phyloP scores from a whole-genome alignment of 2,888 invertebrate species.

The Stramonita haemastoma region DNA sequence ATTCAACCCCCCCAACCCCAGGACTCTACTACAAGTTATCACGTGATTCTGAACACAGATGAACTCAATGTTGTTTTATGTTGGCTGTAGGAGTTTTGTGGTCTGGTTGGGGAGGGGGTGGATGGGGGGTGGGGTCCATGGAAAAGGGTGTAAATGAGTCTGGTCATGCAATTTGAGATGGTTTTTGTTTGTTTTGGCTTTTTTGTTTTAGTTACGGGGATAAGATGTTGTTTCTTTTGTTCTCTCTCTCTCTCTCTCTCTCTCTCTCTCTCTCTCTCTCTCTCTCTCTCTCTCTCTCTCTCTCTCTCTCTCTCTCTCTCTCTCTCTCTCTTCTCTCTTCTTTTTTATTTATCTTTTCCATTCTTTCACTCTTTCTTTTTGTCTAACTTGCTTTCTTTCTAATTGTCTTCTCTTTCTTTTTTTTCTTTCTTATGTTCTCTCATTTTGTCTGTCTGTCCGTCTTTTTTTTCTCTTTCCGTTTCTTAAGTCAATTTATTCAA shows the following conservation, averaged over 20 bases:
- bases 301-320: background rate
- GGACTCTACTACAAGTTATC: background rate
- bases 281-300: background rate
- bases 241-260: too few species aligned
- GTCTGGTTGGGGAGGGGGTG: background rate
- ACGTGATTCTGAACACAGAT: too few species aligned
- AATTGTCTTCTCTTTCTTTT: too few species aligned
- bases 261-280: background rate
- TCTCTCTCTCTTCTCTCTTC: background rate
- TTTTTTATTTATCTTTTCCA: too few species aligned
- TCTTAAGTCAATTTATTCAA: too few species aligned
- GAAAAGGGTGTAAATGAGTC: background rate
- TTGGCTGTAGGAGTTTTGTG: background rate
- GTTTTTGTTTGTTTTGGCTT: too few species aligned
- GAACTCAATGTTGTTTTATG: too few species aligned
- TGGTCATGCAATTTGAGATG: background rate
- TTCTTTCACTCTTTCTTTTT: too few species aligned
- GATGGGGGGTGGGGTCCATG: background rate
- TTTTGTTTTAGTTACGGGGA: background rate
- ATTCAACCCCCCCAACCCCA: background rate
- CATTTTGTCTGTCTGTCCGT: too few species aligned
- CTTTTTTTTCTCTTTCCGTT: too few species aligned
- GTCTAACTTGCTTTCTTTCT: too few species aligned
- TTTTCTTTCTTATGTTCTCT: too few species aligned
- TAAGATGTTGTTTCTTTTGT: background rate